phyloP scores from a whole-genome alignment of 2,797 vertebrate species.

The Sciurus carolinensis region DNA sequence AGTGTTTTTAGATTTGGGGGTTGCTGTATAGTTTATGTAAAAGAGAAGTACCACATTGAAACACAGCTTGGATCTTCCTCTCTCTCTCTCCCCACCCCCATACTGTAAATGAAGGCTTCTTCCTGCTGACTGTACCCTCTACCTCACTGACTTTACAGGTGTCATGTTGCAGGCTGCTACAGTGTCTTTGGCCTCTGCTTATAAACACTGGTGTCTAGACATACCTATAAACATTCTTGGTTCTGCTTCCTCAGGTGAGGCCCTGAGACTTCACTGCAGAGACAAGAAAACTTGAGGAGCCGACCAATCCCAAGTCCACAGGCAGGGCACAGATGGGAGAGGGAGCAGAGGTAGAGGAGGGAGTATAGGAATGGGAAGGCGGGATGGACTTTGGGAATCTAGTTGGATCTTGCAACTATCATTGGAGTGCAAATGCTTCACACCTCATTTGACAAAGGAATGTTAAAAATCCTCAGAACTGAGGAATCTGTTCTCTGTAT shows the following conservation, averaged over 20 bases:
- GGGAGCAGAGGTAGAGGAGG: too few species aligned
- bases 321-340: too few species aligned
- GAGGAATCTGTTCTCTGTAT: slow-evolving; percentile 19
- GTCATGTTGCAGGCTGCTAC: neutral
- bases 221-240: neutral
- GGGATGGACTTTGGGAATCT: neutral
- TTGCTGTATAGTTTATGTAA: neutral
- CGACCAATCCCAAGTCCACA: too few species aligned
- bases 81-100: neutral
- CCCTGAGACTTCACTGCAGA: neutral
- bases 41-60: neutral
- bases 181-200: neutral
- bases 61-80: slow-evolving; percentile 2
- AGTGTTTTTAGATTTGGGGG: neutral
- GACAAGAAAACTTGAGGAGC: neutral
- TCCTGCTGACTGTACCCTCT: neutral
- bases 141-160: neutral
- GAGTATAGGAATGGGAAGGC: neutral
- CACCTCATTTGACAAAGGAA: slow-evolving; percentile 17
- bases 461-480: slow-evolving; percentile 33
- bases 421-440: neutral
- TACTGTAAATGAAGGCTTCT: slow-evolving; percentile 49
- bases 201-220: slow-evolving; percentile 44
- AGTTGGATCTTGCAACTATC: slow-evolving; percentile 34
- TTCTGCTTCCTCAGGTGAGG: neutral